These are phyloP conservation scores for Pandemis corylana DNA, from an alignment of 2,888 invertebrate genomes.

Conservation along the genomic window DNA sequence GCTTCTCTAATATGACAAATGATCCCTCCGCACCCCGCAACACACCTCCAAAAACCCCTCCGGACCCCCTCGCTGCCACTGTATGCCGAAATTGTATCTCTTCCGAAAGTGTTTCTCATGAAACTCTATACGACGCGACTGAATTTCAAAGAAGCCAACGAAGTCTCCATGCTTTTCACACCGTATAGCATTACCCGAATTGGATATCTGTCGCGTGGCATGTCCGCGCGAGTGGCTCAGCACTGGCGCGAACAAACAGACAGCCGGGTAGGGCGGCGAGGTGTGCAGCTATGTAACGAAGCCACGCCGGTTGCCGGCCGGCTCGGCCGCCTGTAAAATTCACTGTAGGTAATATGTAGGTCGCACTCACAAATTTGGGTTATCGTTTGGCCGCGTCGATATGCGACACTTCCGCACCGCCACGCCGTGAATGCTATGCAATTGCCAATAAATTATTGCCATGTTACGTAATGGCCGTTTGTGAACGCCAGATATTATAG, in stretches of 20 bases:
- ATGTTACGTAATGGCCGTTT: slow-evolving; percentile 64
- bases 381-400: slow-evolving; percentile 80
- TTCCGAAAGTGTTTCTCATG: slow-evolving; percentile 34
- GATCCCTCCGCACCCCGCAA: slow-evolving; percentile 33
- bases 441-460: slow-evolving; percentile 66
- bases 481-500: slow-evolving; percentile 60
- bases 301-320: slow-evolving; percentile 61
- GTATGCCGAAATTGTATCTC: slow-evolving; percentile 35
- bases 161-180: slow-evolving; percentile 43
- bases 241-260: slow-evolving; percentile 59
- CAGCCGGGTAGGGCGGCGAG: slow-evolving; percentile 54
- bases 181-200: slow-evolving; percentile 39
- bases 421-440: slow-evolving; percentile 72
- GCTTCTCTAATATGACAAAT: slow-evolving; percentile 41
- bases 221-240: slow-evolving; percentile 42
- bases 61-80: slow-evolving; percentile 12
- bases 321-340: slow-evolving; percentile 69
- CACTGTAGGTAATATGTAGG: slow-evolving; percentile 74
- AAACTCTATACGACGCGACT: slow-evolving; percentile 42
- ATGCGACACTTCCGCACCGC: slow-evolving; percentile 77
- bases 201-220: slow-evolving; percentile 44
- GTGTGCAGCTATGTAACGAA: slow-evolving; percentile 56
- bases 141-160: slow-evolving; percentile 45
- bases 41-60: slow-evolving; percentile 24
- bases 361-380: slow-evolving; percentile 81